Percentiles rank a stretch among this genome's conserved stretches.
phyloP scores from a whole-genome alignment of 2,888 invertebrate genomes.

The Cartodere bifasciata region DNA sequence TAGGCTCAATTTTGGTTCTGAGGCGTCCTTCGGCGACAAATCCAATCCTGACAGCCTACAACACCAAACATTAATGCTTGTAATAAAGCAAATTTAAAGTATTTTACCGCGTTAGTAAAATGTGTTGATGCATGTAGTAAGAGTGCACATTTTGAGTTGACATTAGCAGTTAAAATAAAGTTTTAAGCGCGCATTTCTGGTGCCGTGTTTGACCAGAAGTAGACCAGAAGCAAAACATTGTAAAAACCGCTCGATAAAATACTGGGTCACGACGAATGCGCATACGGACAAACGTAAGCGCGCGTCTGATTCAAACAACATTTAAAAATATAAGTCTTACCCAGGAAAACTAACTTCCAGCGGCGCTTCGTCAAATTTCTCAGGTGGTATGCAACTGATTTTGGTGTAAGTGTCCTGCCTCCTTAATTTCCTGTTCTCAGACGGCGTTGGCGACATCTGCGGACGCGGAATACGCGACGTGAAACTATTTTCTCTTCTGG shows the following conservation, averaged over 20 bases:
- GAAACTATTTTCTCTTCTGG: too few species aligned
- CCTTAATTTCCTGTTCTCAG: constrained; percentile 31
- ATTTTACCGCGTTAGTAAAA: constrained; percentile 32
- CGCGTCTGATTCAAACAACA: too few species aligned
- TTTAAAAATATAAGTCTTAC: too few species aligned
- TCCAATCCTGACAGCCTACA: constrained; percentile 29
- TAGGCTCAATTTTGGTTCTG: constrained; percentile 24
- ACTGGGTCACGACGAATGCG: too few species aligned
- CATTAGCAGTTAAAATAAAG: constrained; percentile 28
- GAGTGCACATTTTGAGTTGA: constrained; percentile 27
- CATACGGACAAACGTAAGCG: too few species aligned
- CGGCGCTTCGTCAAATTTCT: too few species aligned
- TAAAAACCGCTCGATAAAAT: too few species aligned
- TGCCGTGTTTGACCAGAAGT: too few species aligned
- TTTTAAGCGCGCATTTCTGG: too few species aligned
- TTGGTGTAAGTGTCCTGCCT: constrained; percentile 36
- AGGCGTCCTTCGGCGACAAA: constrained; percentile 24
- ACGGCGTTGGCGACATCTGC: constrained; percentile 27
- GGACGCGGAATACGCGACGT: constrained; percentile 31
- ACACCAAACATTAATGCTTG: constrained; percentile 1
- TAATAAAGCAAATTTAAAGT: neutral
- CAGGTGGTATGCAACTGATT: too few species aligned
- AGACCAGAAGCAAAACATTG: too few species aligned
- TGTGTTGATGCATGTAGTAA: constrained; percentile 35
- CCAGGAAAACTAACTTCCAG: too few species aligned